These are phyloP conservation scores for Drosophila quadrilineata DNA, from an alignment of 1,140 invertebrate genomes.

Conservation along the genomic window DNA sequence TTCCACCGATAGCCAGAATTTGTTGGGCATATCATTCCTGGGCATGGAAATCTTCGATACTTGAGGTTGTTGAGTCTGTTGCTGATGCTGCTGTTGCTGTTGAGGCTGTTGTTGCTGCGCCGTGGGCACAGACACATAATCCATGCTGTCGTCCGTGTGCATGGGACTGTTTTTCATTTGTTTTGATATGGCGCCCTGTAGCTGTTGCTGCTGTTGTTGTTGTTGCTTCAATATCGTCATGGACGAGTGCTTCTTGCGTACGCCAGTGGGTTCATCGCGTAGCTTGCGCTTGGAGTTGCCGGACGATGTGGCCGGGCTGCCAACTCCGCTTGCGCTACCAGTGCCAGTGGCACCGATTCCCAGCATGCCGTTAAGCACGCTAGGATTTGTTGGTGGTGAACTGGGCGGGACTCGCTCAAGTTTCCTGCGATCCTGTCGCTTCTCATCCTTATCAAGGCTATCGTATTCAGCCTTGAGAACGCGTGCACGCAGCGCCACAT, in stretches of 20 bases:
- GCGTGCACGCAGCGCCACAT: conserved; percentile 88
- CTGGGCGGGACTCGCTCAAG: conserved; percentile 74
- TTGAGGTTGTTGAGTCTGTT: conserved; percentile 39
- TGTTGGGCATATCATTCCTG: conserved; percentile 96
- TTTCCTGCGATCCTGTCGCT: conserved; percentile 84
- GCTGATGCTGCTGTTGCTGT: conserved; percentile 25
- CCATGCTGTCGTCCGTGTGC: conserved; percentile 82
- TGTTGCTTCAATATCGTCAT: conserved; percentile 82
- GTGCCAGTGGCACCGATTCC: conserved; percentile 7
- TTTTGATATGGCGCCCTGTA: conserved; percentile 13
- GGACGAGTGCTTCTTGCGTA: conserved; percentile 83
- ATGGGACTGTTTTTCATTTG: conserved; percentile 69
- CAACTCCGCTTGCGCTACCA: conserved; percentile 9
- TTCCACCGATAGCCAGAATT: conserved; percentile 97
- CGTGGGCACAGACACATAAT: conserved; percentile 43
- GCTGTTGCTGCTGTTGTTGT: conserved; percentile 28
- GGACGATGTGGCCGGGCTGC: conserved; percentile 17
- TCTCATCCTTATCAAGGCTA: conserved; percentile 86
- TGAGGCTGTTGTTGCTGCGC: conserved; percentile 23
- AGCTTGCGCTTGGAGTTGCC: conserved; percentile 81
- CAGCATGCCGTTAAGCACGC: conserved; percentile 47
- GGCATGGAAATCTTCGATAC: conserved; percentile 82
- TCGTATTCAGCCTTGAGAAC: conserved; percentile 89
- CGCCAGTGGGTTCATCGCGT: conserved; percentile 82
- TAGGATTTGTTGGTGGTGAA: conserved; percentile 48